phyloP scores from a whole-genome alignment of 2,888 invertebrate genomes.

The Hemithea aestivaria region DNA sequence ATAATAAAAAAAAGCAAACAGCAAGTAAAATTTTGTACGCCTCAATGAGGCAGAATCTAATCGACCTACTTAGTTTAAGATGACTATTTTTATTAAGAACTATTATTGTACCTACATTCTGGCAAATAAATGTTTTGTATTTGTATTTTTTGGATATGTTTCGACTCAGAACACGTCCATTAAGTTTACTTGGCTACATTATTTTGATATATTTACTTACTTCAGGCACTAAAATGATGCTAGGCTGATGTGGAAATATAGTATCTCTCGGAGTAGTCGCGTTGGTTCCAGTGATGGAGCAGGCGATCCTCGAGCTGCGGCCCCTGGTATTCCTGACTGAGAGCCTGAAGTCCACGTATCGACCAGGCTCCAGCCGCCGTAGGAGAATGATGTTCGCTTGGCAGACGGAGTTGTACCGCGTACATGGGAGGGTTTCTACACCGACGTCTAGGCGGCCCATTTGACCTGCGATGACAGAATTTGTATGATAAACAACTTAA shows the following conservation, averaged over 20 bases:
- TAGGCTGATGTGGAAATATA: slow-evolving; percentile 90
- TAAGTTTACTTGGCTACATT: background rate
- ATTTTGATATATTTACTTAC: slow-evolving; percentile 54
- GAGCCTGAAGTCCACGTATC: slow-evolving; percentile 89
- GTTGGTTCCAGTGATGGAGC: slow-evolving; percentile 90
- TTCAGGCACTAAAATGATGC: slow-evolving; percentile 87
- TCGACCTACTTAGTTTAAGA: too few relatives aligned
- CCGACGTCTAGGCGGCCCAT: slow-evolving; percentile 87
- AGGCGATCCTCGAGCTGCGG: slow-evolving; percentile 85
- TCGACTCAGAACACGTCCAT: too few relatives aligned
- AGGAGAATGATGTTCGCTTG: slow-evolving; percentile 92
- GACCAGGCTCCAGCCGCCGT: slow-evolving; percentile 87
- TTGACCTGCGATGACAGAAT: slow-evolving; percentile 79
- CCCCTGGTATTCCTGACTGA: slow-evolving; percentile 88
- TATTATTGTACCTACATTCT: too few relatives aligned
- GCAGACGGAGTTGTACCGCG: slow-evolving; percentile 91
- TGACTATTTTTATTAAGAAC: too few relatives aligned
- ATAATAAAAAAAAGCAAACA: too few relatives aligned
- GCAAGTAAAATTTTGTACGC: too few relatives aligned
- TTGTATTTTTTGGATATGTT: too few relatives aligned
- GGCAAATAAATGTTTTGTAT: too few relatives aligned
- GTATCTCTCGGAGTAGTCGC: slow-evolving; percentile 90
- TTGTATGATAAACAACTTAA: too few relatives aligned
- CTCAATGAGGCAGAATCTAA: too few relatives aligned
- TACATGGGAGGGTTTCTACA: slow-evolving; percentile 90